phyloP scores from a whole-genome alignment of 2,797 vertebrate species.

The Coccyzus lansbergi region DNA sequence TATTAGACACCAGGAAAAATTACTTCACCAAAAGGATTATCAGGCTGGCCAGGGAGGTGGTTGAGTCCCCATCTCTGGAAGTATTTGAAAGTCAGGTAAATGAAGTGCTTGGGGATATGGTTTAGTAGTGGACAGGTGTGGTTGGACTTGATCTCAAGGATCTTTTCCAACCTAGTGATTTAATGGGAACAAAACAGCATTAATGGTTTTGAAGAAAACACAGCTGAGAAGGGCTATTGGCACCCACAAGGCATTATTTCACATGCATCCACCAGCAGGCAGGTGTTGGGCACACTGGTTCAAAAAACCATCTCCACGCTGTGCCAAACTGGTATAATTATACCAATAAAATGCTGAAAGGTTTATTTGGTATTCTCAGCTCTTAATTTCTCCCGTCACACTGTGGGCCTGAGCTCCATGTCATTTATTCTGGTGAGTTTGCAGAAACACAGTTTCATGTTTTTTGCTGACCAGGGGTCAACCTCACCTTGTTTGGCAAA shows the following conservation, averaged over 20 bases:
- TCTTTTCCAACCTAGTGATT: no score
- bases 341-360: neutral
- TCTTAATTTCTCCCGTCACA: neutral
- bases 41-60: no score
- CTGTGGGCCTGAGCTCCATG: rapidly evolving
- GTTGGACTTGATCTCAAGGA: no score
- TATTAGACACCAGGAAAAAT: no score
- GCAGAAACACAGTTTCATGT: neutral
- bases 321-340: neutral
- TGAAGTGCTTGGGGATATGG: no score
- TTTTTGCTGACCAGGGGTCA: neutral
- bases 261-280: rapidly evolving
- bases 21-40: no score
- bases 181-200: neutral
- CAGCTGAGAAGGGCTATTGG: neutral
- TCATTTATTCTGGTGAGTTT: neutral
- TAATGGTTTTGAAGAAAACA: neutral
- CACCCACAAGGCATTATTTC: rapidly evolving
- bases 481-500: neutral
- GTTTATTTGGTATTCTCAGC: neutral
- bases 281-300: rapidly evolving
- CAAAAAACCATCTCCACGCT: neutral
- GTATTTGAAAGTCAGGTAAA: no score
- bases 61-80: no score
- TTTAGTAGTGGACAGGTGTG: no score